Evolutionary conservation across 2,888 invertebrate species (phyloP).

Genomic region (Hedychridium roseum): DNA sequence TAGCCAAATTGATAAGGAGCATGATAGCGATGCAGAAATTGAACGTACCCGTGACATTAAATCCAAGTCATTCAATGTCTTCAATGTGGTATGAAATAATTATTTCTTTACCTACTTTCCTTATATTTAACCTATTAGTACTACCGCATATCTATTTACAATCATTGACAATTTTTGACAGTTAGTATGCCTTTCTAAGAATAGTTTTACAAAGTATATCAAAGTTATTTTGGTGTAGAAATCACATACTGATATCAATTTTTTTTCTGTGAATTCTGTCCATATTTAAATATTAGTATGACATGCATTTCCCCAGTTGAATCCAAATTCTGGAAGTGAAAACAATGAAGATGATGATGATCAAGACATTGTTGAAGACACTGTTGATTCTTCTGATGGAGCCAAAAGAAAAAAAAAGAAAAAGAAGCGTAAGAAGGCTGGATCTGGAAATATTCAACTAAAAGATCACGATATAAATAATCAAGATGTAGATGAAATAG

Average conservation of each 20-base stretch:
- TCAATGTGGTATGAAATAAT: slow-evolving; percentile 71
- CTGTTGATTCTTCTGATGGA: slow-evolving; percentile 49
- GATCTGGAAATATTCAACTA: slow-evolving; percentile 33
- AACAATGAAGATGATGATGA: slow-evolving; percentile 64
- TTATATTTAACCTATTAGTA: background rate
- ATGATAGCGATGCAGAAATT: slow-evolving; percentile 67
- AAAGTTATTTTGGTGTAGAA: background rate
- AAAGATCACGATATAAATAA: slow-evolving; percentile 32
- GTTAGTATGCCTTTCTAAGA: background rate
- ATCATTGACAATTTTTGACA: background rate
- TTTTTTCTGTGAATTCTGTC: background rate
- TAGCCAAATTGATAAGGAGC: slow-evolving; percentile 65
- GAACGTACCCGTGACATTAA: slow-evolving; percentile 66
- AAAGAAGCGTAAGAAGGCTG: slow-evolving; percentile 69
- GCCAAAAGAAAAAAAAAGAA: slow-evolving; percentile 71
- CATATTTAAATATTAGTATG: background rate
- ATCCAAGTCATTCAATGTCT: slow-evolving; percentile 71
- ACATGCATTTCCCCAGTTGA: slow-evolving; percentile 65
- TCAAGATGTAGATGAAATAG: slow-evolving; percentile 71
- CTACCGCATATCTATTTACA: background rate
- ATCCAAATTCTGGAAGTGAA: slow-evolving; percentile 75
- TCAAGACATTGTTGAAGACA: slow-evolving; percentile 66
- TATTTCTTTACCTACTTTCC: background rate
- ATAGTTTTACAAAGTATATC: background rate
- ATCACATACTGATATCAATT: background rate